Evolutionary conservation across 2,888 invertebrate genomes (phyloP).

Genomic region (Diachrysia chrysitis): DNA sequence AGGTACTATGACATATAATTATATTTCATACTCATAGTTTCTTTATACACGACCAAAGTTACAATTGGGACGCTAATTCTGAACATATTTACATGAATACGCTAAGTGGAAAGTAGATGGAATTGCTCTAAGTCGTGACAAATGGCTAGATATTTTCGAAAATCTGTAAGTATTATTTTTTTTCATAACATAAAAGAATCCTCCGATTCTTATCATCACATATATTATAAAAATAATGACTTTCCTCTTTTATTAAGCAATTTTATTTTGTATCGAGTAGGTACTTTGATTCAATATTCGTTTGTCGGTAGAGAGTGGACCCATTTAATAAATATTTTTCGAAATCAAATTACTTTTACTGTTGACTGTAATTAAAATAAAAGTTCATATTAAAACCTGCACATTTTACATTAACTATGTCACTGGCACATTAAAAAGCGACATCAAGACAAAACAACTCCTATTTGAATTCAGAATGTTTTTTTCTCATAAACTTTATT

Average conservation of each 20-base stretch:
- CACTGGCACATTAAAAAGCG: not conserved
- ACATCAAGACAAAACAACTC: not conserved
- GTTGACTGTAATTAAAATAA: not conserved
- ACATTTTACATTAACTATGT: not conserved
- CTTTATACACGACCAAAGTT: not conserved
- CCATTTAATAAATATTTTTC: too few relatives aligned
- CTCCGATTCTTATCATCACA: not conserved
- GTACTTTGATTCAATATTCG: too few relatives aligned
- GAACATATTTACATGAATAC: not conserved
- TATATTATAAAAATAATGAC: not conserved
- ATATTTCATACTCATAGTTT: not conserved
- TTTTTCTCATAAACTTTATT: slow-evolving; percentile 22
- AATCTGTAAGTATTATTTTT: too few relatives aligned
- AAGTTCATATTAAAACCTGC: not conserved
- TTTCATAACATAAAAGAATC: too few relatives aligned
- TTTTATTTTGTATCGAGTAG: not conserved
- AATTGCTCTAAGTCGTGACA: not conserved
- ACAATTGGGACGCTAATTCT: not conserved
- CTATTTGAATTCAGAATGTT: not conserved
- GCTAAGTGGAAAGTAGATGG: slow-evolving; percentile 2
- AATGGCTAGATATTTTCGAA: not conserved
- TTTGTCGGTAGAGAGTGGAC: not conserved
- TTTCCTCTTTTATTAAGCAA: not conserved
- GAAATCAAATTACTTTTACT: slow-evolving; percentile 7
- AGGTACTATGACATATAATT: not conserved